Evolutionary conservation across 2,113 vertebrate species (phyloP), one percentile per base, ranked within the genome.

Genomic region (Elachura formosa): DNA sequence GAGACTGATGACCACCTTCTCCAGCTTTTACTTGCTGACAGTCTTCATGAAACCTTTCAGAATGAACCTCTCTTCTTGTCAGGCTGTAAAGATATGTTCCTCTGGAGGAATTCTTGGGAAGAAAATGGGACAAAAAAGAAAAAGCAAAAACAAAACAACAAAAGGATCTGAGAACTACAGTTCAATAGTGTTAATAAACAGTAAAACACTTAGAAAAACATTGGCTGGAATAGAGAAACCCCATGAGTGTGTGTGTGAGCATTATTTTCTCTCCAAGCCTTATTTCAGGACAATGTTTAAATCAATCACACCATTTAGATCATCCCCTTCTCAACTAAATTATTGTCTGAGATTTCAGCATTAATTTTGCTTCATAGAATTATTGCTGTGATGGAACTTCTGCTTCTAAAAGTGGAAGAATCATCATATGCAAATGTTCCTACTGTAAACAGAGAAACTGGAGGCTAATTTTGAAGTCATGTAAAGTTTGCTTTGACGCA

Each of bases 171-270:
- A 71, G 31, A 89, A n/a, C 69, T 87, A 51, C 64, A 88, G 46
- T 38, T 93, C 59, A 73, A 9, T 29, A 51, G 26, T 73, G 62
- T 58, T 82, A 87, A 92, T 72, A 73, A 85, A 88, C n/a, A 93
- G 31, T 34, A 83, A 93, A 90, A 49, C 90, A 93, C 62, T 84
- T 89, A 86, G 43, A 68, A 93, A 89, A 96, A 92, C 73, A 68
- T 8, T 61, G 38, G 16, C 58, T 76, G 48, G 21, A 89, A 67
- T 9, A 41, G 26, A 15, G 3, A 58, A 81, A 78, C 68, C 31
- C 23, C 34, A 17, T 25, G 67, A 0, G 28, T 18, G 24, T 17
- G 21, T 26, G 36, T 2, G 41, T 1, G 34, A 59, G 36, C 21
- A 13, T 73, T 77, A 36, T 86, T 88, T 95, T 90, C 52, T 83